A percentile compares a stretch with the other conserved stretches of the same genome.
Evolutionary conservation across 2,113 vertebrate species (phyloP).

Genomic region (Alces alces): DNA sequence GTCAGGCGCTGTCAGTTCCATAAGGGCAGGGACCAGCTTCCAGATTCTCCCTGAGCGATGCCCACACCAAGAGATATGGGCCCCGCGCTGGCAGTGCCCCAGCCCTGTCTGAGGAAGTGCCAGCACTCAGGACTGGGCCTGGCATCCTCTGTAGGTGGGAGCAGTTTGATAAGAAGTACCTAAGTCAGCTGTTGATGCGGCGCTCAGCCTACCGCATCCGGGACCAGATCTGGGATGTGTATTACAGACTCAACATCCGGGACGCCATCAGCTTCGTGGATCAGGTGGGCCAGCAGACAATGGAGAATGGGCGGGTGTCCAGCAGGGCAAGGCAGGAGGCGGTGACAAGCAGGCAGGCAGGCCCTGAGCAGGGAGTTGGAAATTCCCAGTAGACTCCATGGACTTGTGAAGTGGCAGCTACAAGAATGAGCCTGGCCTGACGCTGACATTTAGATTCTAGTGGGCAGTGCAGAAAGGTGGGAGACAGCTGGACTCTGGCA

Average conservation of each 20-base stretch:
- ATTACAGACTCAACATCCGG: constrained; percentile 97
- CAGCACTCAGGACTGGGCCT: constrained; percentile 49
- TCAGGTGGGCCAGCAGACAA: constrained; percentile 81
- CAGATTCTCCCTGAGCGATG: constrained; percentile 6
- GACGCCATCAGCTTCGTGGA: constrained; percentile 96
- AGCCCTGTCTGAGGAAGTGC: constrained; percentile 35
- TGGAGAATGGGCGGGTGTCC: neutral
- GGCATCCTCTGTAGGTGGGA: constrained; percentile 87
- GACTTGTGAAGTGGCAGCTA: neutral
- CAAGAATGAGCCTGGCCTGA: neutral
- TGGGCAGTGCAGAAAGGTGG: constrained; percentile 10
- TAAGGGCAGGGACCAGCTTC: neutral
- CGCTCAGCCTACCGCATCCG: constrained; percentile 93
- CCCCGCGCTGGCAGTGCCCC: neutral
- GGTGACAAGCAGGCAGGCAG: neutral
- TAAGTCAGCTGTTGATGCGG: constrained; percentile 94
- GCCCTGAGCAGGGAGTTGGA: neutral
- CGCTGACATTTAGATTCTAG: neutral
- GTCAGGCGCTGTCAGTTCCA: neutral
- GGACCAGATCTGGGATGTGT: constrained; percentile 96
- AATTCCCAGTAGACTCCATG: neutral
- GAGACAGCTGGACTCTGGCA: neutral
- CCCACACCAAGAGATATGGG: neutral
- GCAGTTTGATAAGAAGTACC: constrained; percentile 97
- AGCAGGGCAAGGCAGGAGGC: neutral